Base-by-base conservation (phyloP, 2,797 vertebrate genomes). In the Spea hammondii region DNA sequence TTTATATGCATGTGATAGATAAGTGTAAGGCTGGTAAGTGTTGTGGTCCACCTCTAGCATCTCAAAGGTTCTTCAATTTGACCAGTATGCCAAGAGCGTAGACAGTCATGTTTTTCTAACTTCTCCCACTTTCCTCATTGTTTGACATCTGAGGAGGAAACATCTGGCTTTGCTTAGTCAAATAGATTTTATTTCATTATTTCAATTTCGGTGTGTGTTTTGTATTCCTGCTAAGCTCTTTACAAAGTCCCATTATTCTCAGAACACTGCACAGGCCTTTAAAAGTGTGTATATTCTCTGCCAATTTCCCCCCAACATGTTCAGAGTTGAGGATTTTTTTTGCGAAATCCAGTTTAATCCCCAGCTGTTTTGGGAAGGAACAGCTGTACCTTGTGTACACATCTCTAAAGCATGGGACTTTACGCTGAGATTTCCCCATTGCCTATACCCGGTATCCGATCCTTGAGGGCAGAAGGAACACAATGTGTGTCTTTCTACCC, bases 241-340 rank as follows among this genome's bases (percentile, higher is more conserved):
- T 81, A 81, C 79, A 81, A 81, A 72, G 74, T 81, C 68, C 79
- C 69, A 77, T 81, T 81, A 81, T 81, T 72, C 46, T 66, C 46
- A 12, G 47, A 72, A 72, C 62, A 44, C 62, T 66, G 60, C 51
- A 64, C 69, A 60, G 57, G 53, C 32, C 60, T 59, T 60, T 53
- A 65, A 73, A 77, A 76, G 67, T 67, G 69, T 72, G 79, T 49
- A 60, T 51, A 62, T 72, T 51, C 54, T 47, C 49, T 81, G 79
- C 79, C 79, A 81, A 72, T 77, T 81, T 72, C 47, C 74, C 32
- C 46, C 60, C 79, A 72, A 55, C 79, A 72, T 72, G 54, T 70
- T 79, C 5, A 71, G 70, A 67, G 53, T 53, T 53, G 49, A 76
- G 62, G 69, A 81, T 76, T 76, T 53, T 81, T 32, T 32, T 62